Evolutionary conservation across 2,797 vertebrate species (phyloP).

Genomic region (Anniella stebbinsi): DNA sequence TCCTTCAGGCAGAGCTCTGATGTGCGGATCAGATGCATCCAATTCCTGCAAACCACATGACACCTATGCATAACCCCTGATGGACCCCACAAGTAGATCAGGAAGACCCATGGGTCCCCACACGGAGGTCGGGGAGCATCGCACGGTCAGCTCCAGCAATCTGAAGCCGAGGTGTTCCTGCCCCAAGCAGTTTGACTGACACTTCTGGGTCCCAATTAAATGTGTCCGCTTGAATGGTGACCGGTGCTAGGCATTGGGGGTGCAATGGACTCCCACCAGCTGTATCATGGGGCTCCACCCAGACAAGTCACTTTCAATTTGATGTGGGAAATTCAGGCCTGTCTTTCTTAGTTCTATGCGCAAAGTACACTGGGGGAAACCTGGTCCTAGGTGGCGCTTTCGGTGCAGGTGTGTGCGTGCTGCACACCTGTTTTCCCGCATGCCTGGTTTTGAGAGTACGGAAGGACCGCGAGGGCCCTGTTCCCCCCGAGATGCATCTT

Average conservation of each 20-base stretch:
- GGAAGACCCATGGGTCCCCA: background rate
- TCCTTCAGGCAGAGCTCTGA: too few relatives aligned
- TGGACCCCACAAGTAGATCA: background rate
- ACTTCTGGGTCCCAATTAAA: background rate
- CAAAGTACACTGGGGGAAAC: background rate
- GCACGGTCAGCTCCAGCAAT: too few relatives aligned
- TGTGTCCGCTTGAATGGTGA: background rate
- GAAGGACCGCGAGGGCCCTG: too few relatives aligned
- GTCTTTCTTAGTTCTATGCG: background rate
- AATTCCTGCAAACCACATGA: background rate
- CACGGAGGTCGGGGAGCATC: background rate
- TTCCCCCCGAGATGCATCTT: background rate
- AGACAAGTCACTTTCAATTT: background rate
- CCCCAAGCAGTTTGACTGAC: too few relatives aligned
- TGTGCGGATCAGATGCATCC: background rate
- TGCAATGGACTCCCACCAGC: fast-evolving
- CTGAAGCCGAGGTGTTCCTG: background rate
- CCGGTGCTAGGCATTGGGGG: too few relatives aligned
- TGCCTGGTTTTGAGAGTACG: too few relatives aligned
- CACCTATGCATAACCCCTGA: background rate
- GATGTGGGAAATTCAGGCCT: background rate
- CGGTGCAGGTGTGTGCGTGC: background rate
- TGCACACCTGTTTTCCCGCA: background rate
- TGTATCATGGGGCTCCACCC: background rate
- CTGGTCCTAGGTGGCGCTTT: background rate